These are phyloP conservation scores for Fissipunctia ypsillon DNA, from an alignment of 2,888 invertebrate species.

Conservation along the genomic window DNA sequence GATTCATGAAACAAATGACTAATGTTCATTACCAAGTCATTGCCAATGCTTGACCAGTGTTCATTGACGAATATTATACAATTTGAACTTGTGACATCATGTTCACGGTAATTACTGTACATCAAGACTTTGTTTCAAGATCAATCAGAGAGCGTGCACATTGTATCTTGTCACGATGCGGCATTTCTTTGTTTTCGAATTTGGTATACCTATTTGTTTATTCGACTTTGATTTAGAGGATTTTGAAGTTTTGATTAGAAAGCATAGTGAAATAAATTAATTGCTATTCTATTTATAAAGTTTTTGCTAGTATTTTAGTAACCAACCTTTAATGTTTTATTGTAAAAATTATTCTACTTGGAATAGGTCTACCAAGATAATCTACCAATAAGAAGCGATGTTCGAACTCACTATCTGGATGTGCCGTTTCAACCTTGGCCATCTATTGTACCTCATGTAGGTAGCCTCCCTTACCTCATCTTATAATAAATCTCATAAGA, in stretches of 20 bases:
- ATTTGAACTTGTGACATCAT: constrained; percentile 37
- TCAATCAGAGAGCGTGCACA: not conserved
- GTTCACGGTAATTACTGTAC: constrained; percentile 10
- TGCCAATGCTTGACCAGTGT: constrained; percentile 22
- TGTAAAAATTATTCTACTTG: not conserved
- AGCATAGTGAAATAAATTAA: not conserved
- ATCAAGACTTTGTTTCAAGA: constrained; percentile 18
- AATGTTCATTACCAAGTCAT: constrained; percentile 26
- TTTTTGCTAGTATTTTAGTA: not conserved
- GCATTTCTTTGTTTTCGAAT: not conserved
- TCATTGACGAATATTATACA: constrained; percentile 16
- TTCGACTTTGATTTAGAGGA: not conserved
- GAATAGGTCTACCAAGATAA: not conserved
- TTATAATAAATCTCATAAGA: constrained; percentile 50
- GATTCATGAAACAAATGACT: constrained; percentile 43
- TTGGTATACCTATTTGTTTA: not conserved
- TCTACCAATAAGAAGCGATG: accelerated
- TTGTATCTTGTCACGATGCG: not conserved
- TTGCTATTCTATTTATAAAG: not conserved
- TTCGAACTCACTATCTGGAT: not conserved
- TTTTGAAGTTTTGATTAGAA: not conserved
- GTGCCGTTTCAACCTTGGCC: constrained; percentile 18
- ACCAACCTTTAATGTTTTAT: no score
- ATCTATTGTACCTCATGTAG: not conserved
- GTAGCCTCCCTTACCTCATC: constrained; percentile 25